These are phyloP conservation scores for Parambassis ranga DNA, from an alignment of 2,797 vertebrate genomes.

Conservation along the genomic window DNA sequence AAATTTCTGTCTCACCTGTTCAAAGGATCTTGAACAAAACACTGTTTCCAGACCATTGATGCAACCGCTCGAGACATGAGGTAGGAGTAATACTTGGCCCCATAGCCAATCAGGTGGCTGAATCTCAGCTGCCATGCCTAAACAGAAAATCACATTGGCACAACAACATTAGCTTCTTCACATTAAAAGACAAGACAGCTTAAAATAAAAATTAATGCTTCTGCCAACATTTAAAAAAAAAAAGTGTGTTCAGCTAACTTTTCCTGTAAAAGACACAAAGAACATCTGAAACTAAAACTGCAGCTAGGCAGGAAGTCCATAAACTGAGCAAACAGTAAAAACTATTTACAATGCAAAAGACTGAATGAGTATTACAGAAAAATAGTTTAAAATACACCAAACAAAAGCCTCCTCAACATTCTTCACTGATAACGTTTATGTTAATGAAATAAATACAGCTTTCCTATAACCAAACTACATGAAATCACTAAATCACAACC, in stretches of 20 bases:
- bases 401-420: neutral
- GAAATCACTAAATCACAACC: constrained; percentile 32
- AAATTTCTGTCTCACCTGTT: constrained; percentile 83
- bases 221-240: no score
- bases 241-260: no score
- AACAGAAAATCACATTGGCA: constrained; percentile 3
- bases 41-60: constrained; percentile 97
- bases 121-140: constrained; percentile 98
- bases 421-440: constrained; percentile 19
- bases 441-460: constrained; percentile 18
- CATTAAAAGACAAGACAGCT: no score
- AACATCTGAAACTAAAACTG: neutral
- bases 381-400: neutral
- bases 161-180: neutral
- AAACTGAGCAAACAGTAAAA: no score
- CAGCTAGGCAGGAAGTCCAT: neutral
- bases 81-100: constrained; percentile 98
- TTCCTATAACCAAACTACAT: neutral
- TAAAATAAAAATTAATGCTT: no score
- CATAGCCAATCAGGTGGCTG: constrained; percentile 95
- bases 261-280: neutral
- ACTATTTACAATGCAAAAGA: no score
- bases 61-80: constrained; percentile 97
- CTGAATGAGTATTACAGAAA: no score
- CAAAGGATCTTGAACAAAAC: constrained; percentile 91